Base-by-base conservation (phyloP, 2,888 invertebrate species). In the Trileptium ribeirensis region DNA sequence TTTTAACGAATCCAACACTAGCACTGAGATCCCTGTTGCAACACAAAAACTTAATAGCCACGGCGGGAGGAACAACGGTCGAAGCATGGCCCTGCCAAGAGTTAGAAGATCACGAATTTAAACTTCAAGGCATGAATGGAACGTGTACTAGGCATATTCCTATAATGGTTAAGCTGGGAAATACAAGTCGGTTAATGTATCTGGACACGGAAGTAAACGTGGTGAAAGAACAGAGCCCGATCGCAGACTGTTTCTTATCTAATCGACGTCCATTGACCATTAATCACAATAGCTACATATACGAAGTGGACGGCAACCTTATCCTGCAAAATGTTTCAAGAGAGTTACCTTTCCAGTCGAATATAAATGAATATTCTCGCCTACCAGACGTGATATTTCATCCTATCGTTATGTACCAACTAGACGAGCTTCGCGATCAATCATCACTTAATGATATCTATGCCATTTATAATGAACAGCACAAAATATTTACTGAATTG, bases 131-230 rank as follows among this genome's bases (percentile, higher is more conserved):
- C 3, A 75, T 75, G 77, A 36, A 34, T 36, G 38, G 8, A 24
- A 75, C 37, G 15, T 75, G 77, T 38, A 34, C 37, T 19, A 3
- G 15, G 34, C 33, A 75, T 24, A 33, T 75, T 33, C 77, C 77
- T 3, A n/a, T 75, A 34, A 8, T 24, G 39, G 24, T 37, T n/a
- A 75, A 15, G 3, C 3, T 75, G 8, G 39, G 39, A n/a, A 36
- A n/a, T n/a, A 75, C 39, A n/a, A 37, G n/a, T 3, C 38, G 36
- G 29, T 38, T n/a, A 3, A 36, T 29, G 15, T 75, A 75, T 38
- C 77, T 75, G 36, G 77, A 75, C n/a, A 2, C 77, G 2, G n/a
- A n/a, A 34, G 36, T 36, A 75, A 75, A 75, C 34, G 15, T 75
- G n/a, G n/a, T 75, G 24, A n/a, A 33, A 38, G 33, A 75, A 37